These are phyloP conservation scores for Pharmacophagus antenor DNA, from an alignment of 2,888 invertebrate species.

Conservation along the genomic window DNA sequence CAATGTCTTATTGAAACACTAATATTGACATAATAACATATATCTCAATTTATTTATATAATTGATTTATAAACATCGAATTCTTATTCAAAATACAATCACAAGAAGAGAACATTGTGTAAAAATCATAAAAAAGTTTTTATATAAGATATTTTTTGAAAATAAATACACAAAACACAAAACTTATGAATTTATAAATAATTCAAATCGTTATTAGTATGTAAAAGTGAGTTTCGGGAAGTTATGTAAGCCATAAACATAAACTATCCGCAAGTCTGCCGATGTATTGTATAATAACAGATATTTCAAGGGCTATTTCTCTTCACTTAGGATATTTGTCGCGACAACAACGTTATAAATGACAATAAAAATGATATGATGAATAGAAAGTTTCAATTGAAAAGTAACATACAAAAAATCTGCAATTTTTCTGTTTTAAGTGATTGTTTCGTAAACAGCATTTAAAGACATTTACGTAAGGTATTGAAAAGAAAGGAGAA, in stretches of 20 bases:
- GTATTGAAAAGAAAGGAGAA: constrained; percentile 47
- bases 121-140: too few relatives aligned
- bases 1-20: neutral
- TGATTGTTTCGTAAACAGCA: constrained; percentile 25
- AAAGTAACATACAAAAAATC: constrained; percentile 10
- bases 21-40: neutral
- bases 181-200: too few relatives aligned
- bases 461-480: constrained; percentile 39
- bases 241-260: too few relatives aligned
- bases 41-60: neutral
- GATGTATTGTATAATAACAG: too few relatives aligned
- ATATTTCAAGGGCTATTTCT: too few relatives aligned
- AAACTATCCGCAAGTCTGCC: too few relatives aligned
- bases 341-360: neutral
- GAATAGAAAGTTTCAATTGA: neutral
- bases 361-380: neutral
- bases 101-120: too few relatives aligned
- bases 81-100: too few relatives aligned
- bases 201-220: too few relatives aligned
- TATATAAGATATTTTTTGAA: too few relatives aligned
- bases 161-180: too few relatives aligned
- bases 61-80: neutral
- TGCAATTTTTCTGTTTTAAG: constrained; percentile 12
- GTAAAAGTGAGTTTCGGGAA: too few relatives aligned
- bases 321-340: neutral